A percentile compares a stretch with the other conserved stretches of the same genome.
Evolutionary conservation across 2,113 vertebrate species (phyloP).

Genomic region (Leucoraja erinaceus): DNA sequence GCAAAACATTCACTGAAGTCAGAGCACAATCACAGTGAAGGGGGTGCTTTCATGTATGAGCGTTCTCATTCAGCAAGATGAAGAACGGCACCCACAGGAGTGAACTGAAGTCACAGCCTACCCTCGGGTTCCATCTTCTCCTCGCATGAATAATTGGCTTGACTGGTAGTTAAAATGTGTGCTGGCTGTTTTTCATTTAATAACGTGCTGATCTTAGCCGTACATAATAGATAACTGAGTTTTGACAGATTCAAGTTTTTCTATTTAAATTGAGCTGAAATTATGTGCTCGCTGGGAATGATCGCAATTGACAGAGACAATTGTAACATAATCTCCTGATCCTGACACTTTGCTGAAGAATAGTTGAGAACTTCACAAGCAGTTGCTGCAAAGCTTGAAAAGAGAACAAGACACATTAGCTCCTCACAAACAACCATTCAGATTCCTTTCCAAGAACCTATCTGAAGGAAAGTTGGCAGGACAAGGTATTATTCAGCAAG

Average conservation of each 20-base stretch:
- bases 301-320: neutral
- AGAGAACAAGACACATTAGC: neutral
- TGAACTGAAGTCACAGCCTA: neutral
- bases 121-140: neutral
- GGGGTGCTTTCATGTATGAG: neutral
- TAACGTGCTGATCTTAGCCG: too few species aligned
- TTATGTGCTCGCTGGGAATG: neutral
- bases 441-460: neutral
- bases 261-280: neutral
- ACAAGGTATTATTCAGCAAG: neutral
- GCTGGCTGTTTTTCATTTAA: neutral
- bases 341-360: neutral
- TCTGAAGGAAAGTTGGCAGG: neutral
- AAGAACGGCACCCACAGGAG: neutral
- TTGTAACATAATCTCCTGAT: neutral
- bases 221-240: neutral
- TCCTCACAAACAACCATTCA: neutral
- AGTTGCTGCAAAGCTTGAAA: too few species aligned
- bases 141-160: neutral
- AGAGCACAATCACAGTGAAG: neutral
- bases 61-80: neutral
- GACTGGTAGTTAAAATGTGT: neutral
- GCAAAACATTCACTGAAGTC: neutral
- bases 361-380: neutral
- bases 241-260: neutral